Conservation (phyloP, 2,888 invertebrate genomes). For the Dryococelus australis region DNA sequence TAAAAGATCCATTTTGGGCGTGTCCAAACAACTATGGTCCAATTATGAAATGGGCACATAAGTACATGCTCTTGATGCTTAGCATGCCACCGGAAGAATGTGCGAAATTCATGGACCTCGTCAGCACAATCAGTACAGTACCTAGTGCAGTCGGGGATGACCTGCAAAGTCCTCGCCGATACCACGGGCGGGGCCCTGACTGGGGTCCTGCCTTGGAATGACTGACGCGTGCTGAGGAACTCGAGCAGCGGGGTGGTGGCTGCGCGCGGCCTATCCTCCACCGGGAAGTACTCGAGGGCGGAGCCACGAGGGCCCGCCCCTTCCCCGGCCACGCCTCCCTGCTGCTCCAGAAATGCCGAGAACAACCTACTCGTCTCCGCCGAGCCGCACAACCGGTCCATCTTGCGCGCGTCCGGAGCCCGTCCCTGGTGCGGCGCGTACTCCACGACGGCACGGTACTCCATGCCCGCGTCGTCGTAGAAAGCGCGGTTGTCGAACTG, state of each 20-base stretch:
- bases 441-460: background rate
- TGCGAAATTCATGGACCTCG: too few relatives aligned
- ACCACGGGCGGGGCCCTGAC: background rate
- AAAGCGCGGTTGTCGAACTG: background rate
- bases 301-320: background rate
- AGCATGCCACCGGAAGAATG: too few relatives aligned
- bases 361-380: background rate
- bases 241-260: background rate
- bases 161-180: background rate
- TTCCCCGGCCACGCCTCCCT: background rate
- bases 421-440: background rate
- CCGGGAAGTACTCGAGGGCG: background rate
- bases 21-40: too few relatives aligned
- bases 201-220: background rate
- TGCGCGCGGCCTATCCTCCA: background rate
- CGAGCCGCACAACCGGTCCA: background rate
- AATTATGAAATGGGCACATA: too few relatives aligned
- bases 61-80: too few relatives aligned
- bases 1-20: too few relatives aligned
- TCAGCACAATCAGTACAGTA: background rate
- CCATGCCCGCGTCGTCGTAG: background rate
- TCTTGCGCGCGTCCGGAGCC: background rate
- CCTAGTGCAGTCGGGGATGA: background rate
- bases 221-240: background rate
- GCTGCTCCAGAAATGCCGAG: background rate